Conservation (phyloP, 2,888 invertebrate genomes). For the Phaonia tiefii region DNA sequence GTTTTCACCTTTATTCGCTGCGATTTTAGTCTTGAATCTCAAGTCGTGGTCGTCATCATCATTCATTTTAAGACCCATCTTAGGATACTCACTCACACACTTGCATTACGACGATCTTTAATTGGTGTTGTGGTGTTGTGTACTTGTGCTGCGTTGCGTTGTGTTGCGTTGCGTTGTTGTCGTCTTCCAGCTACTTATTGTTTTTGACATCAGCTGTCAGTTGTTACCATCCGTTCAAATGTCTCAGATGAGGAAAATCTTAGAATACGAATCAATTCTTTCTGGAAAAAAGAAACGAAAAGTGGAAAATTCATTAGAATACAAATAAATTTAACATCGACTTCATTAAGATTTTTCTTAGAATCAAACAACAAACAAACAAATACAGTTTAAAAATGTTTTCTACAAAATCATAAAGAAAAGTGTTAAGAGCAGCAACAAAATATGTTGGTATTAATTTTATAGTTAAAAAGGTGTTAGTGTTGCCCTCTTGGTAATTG, state of each 20-base stretch:
- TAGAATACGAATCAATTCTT: background rate
- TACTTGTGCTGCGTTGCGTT: constrained; percentile 16
- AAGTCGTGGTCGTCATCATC: background rate
- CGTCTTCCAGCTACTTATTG: background rate
- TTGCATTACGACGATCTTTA: constrained; percentile 40
- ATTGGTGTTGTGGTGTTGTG: constrained; percentile 18
- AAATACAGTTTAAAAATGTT: no score
- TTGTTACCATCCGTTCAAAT: constrained; percentile 12
- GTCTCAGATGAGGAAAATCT: background rate
- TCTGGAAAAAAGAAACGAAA: no score
- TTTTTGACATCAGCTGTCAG: constrained; percentile 58
- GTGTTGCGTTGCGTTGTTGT: constrained; percentile 5
- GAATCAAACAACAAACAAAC: no score
- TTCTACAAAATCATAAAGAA: no score
- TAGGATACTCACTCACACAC: constrained; percentile 14
- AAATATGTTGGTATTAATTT: constrained; percentile 35
- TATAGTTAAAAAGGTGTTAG: constrained; percentile 25
- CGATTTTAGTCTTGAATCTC: background rate
- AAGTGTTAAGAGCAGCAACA: no score
- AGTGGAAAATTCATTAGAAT: no score
- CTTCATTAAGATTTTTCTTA: no score
- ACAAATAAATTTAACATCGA: no score
- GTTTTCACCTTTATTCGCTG: background rate
- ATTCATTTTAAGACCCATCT: background rate
- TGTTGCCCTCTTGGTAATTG: no score